Base-by-base conservation (phyloP, 1,140 invertebrate genomes). In the Chironomus striatipennis region DNA sequence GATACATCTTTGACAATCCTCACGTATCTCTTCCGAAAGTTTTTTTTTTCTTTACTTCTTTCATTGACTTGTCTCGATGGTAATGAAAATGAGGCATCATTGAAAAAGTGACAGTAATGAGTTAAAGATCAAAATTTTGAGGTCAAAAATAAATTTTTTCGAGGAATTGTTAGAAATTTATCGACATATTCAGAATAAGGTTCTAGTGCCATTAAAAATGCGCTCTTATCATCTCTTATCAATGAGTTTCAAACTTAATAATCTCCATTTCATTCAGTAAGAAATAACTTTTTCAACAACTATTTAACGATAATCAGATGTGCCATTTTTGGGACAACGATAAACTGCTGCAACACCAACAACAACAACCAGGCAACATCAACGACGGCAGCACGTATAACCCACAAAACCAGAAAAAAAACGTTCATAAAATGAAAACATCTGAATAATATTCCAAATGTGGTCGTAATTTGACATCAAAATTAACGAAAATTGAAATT, bases 401-500 rank as follows among this genome's bases (percentile, higher is more conserved):
- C 65, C 20, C 65, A 70, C 65, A 70, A 70, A 70, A 70, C 17
- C 20, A 57, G 47, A 57, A 57, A 57, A n/a, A 57, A 57, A 57
- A 57, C 47, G 47, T n/a, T 57, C 47, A 57, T 57, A 57, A 57
- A 57, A 47, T 47, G 15, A 57, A 57, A 57, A 57, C 47, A 57
- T 57, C 47, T 57, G 43, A 47, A 47, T 47, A 57, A 15, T 57
- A 57, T 57, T 57, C 65, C 65, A 70, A 70, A 70, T 20, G 65
- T 70, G 65, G 65, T 21, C 65, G 20, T 70, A 70, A 70, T 70
- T 70, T 70, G 65, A 70, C 65, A 70, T 70, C 18, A 70, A 70
- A 70, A 70, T 70, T 20, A 70, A 70, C 20, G 65, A 70, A 70
- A 70, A 70, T 70, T 70, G 65, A 70, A 70, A 70, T 70, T 70